phyloP scores from a whole-genome alignment of 2,888 invertebrate genomes.

The Lathronympha strigana region DNA sequence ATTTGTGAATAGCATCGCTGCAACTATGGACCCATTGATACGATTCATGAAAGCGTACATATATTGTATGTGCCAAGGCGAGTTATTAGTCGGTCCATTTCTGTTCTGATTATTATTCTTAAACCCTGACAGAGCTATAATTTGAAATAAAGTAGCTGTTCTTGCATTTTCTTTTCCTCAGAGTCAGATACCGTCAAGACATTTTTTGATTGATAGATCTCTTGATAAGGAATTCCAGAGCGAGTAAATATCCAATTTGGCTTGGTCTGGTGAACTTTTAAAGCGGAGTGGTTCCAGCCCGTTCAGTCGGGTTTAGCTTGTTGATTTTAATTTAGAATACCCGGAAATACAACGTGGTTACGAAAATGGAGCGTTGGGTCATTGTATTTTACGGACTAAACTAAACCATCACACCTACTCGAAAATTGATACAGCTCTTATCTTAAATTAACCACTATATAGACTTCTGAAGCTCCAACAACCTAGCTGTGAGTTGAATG shows the following conservation, averaged over 20 bases:
- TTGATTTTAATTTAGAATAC: slow-evolving; percentile 56
- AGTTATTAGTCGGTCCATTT: slow-evolving; percentile 19
- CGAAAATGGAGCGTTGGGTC: slow-evolving; percentile 51
- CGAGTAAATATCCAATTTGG: slow-evolving; percentile 1
- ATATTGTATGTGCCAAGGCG: slow-evolving; percentile 28
- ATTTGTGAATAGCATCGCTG: not conserved
- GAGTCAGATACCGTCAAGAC: not conserved
- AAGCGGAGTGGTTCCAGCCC: slow-evolving; percentile 28
- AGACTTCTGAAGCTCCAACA: slow-evolving; percentile 15
- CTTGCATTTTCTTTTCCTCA: not conserved
- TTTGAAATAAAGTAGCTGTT: slow-evolving; percentile 8
- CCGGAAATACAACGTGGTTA: slow-evolving; percentile 57
- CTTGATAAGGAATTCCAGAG: not conserved
- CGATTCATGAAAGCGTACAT: not conserved
- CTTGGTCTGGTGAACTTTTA: slow-evolving; percentile 15
- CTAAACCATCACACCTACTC: slow-evolving; percentile 15
- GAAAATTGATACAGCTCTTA: slow-evolving; percentile 5
- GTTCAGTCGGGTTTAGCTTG: slow-evolving; percentile 36
- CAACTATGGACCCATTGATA: slow-evolving; percentile 22
- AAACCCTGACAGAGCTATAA: slow-evolving; percentile 16
- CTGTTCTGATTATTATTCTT: slow-evolving; percentile 13
- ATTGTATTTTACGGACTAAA: slow-evolving; percentile 39
- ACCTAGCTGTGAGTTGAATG: slow-evolving; percentile 13
- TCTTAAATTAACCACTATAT: slow-evolving; percentile 8
- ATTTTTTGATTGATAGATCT: slow-evolving; percentile 5